Base-by-base conservation (phyloP, 2,888 invertebrate species). In the Dendrolimus pini region DNA sequence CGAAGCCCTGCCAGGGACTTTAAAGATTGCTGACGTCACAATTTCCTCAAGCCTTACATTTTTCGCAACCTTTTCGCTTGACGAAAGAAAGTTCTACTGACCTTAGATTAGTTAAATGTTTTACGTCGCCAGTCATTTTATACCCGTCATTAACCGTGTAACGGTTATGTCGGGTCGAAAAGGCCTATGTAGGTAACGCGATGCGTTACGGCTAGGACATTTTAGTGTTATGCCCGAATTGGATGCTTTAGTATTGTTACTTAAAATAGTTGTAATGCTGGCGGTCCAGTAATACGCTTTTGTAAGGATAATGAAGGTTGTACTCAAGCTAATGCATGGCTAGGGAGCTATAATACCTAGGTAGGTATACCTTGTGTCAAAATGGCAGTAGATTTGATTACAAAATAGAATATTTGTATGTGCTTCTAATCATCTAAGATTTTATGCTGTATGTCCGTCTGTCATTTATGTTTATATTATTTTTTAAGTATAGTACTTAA, bases 91-190 rank as follows among this genome's bases (percentile, higher is more conserved):
- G 77, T 72, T 74, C 66, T 70, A 67, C 61, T 64, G 75, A 70
- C 77, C 77, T 77, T 71, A 78, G 80, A 84, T 85, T 82, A 84
- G 85, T 80, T 81, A 77, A 86, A 87, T 83, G 85, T 81, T 84
- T 83, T 82, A 77, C 73, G 75, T 71, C 74, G 72, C 62, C 75
- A 78, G 79, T 71, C 79, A 77, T 77, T 81, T 79, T 72, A 77
- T 72, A 75, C 77, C 82, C 80, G 69, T 77, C 88, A 81, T 87
- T 88, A 85, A 77, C 65, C 81, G 68, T 76, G 78, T 81, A 77
- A 85, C 76, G 78, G 79, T 83, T 85, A 84, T 82, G 78, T 76
- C 65, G 71, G 79, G 70, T 69, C 71, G 63, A 66, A 67, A 66
- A 63, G 67, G 62, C 67, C 66, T 65, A 54, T 53, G 56, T 58